Conservation (phyloP, 2,797 vertebrate species). For the Acanthurus tractus region DNA sequence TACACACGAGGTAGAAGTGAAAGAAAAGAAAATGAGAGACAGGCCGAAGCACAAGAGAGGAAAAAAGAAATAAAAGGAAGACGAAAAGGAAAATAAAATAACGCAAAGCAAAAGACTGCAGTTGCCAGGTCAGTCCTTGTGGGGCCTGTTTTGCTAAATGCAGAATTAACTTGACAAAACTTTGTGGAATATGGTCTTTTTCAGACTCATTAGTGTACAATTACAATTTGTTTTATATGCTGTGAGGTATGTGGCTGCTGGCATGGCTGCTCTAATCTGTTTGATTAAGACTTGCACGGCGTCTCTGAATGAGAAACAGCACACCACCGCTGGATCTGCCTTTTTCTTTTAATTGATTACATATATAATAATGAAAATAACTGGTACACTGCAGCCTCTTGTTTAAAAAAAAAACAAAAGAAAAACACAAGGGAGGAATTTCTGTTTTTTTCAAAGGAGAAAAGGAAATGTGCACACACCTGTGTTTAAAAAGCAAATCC, state of each 20-base stretch:
- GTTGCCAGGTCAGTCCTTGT: constrained; percentile 32
- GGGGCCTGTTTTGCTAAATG: constrained; percentile 47
- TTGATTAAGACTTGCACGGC: constrained; percentile 39
- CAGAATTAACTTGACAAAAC: constrained; percentile 62
- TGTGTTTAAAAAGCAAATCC: constrained; percentile 53
- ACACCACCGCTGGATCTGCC: constrained; percentile 13
- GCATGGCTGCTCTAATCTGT: constrained; percentile 39
- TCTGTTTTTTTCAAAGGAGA: constrained; percentile 23
- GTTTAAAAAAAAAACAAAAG: constrained; percentile 26
- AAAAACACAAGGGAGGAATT: not conserved
- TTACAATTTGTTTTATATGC: constrained; percentile 47
- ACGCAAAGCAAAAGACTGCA: not conserved
- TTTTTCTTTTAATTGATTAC: constrained; percentile 35
- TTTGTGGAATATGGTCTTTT: constrained; percentile 44
- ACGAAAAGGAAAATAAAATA: not conserved
- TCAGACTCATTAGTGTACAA: constrained; percentile 64
- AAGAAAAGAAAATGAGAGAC: no score
- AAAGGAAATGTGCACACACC: constrained; percentile 52
- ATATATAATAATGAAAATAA: constrained; percentile 29
- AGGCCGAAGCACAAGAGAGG: no score
- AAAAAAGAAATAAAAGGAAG: not conserved
- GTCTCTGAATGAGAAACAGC: constrained; percentile 29
- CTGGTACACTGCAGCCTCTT: not conserved
- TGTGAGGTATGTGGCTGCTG: constrained; percentile 27
- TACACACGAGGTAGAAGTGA: no score